Conservation (phyloP, 1,140 invertebrate genomes). For the Trypoxylus dichotomus region DNA sequence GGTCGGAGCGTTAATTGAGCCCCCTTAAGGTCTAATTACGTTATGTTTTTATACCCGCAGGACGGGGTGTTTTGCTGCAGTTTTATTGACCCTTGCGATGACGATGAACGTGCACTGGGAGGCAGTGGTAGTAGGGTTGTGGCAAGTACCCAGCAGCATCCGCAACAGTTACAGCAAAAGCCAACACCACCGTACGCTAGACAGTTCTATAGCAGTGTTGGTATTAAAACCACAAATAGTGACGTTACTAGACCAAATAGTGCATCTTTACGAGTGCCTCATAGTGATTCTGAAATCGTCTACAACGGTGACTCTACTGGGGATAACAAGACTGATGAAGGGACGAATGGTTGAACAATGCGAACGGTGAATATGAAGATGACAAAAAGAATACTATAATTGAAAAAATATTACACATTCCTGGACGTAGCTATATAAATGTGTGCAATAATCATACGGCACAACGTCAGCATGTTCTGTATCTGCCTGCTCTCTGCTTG, state of each 20-base stretch:
- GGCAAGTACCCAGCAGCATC: constrained; percentile 31
- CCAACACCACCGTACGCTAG: constrained; percentile 31
- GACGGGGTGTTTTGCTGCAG: constrained; percentile 65
- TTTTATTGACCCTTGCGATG: constrained; percentile 63
- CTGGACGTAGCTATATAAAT: constrained; percentile 45
- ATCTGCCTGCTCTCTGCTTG: constrained; percentile 38
- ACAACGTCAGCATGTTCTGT: constrained; percentile 36
- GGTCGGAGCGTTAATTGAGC: constrained; percentile 26
- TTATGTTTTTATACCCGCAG: constrained; percentile 48
- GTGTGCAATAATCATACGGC: constrained; percentile 40
- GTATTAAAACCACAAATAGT: constrained; percentile 37
- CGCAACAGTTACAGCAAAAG: not conserved
- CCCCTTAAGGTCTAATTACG: constrained; percentile 24
- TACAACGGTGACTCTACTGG: constrained; percentile 42
- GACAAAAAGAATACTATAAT: constrained; percentile 23
- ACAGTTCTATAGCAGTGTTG: constrained; percentile 28
- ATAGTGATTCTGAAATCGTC: constrained; percentile 41
- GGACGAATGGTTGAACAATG: constrained; percentile 31
- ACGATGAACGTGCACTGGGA: constrained; percentile 50
- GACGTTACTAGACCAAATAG: constrained; percentile 43
- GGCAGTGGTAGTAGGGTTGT: constrained; percentile 49
- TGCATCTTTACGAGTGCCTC: constrained; percentile 44
- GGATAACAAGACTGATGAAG: constrained; percentile 43
- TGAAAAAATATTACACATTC: constrained; percentile 41
- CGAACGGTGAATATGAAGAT: constrained; percentile 11